Base-by-base conservation (phyloP, 2,888 invertebrate species). In the Erebia ligea region DNA sequence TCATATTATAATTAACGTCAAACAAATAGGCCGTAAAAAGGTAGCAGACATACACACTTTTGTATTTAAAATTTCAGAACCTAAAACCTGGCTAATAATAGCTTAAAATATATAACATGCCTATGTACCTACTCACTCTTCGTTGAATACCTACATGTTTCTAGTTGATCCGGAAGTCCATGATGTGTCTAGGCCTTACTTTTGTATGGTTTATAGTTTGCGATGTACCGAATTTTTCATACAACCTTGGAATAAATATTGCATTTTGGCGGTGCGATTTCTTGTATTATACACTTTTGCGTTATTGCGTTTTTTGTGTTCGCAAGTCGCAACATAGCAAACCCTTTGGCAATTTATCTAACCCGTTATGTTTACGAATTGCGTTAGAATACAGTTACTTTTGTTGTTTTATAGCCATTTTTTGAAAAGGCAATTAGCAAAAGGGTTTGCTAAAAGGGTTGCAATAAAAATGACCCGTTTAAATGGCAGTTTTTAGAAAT, bases 391-490 rank as follows among this genome's bases (percentile, higher is more conserved):
- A n/a, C 73, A 77, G 74, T 74, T 73, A 63, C 57, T 77, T 74
- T 70, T 73, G 54, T 73, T 73, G 75, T 76, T 85, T 86, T 83
- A 84, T 84, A 62, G 74, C 77, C 78, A 45, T 65, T 52, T n/a
- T 21, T 77, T 71, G 48, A 48, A 65, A 81, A 69, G 73, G 72
- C 75, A 73, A 78, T 83, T 82, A 85, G 75, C 83, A 73, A 87
- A 78, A 87, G 85, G 84, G 81, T 81, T 90, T 89, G 85, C 82
- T 62, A 84, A 86, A 89, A 84, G 85, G 84, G 82, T 85, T 86
- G 78, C 76, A 73, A 71, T 73, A 75, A 73, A 34, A 72, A 59
- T 62, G 70, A 68, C 45, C 56, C 50, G 56, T 75, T 61, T 69
- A 68, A 68, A 62, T 73, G 69, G 70, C 67, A 59, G 67, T 69